Evolutionary conservation across 2,888 invertebrate genomes (phyloP), one percentile per base, ranked within the genome.

Genomic region (Hipparchia semele): DNA sequence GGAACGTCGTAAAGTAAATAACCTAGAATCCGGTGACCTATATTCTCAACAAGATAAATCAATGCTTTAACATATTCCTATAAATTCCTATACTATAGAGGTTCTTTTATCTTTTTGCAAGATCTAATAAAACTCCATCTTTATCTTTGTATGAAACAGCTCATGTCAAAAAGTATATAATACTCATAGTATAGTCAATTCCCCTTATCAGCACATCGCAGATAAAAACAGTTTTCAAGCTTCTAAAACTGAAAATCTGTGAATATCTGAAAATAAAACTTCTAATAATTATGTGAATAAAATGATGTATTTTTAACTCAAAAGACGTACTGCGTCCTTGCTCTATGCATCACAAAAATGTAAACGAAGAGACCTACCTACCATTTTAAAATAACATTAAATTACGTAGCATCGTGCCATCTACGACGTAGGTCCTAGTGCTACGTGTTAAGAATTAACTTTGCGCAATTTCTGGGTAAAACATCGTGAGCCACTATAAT

Each of bases 1-100:
- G 9, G 65, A 60, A 33, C 33, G 12, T 33, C 6, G 49, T 10
- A 53, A 65, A 53, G 13, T 53, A 53, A 53, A 65, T 51, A 51
- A 12, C 6, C 62, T n/a, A 33, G 62, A n/a, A 45, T 2, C 62
- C 58, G 51, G 64, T 73, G 73, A 71, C 71, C 64, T 71, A 70
- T 61, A 13, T 73, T 56, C 13, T 5, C 66, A n/a, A 23, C 33
- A 54, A 54, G 65, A 65, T 65, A 51, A 53, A 66, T 66, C 13
- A 56, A 67, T 46, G 53, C 45, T 56, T 58, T 46, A 60, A 45
- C 51, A 51, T 7, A 12, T 33, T 33, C 33, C 12, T 53, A 53
- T 58, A 23, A 23, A 7, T 13, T 56, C 7, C 13, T 56, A 56
- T 7, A 56, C 2, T 51, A 39, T 51, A 9, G 3, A 9, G 12